Evolutionary conservation across 1,140 invertebrate genomes (phyloP).

Genomic region (Daktulosphaira vitifoliae): DNA sequence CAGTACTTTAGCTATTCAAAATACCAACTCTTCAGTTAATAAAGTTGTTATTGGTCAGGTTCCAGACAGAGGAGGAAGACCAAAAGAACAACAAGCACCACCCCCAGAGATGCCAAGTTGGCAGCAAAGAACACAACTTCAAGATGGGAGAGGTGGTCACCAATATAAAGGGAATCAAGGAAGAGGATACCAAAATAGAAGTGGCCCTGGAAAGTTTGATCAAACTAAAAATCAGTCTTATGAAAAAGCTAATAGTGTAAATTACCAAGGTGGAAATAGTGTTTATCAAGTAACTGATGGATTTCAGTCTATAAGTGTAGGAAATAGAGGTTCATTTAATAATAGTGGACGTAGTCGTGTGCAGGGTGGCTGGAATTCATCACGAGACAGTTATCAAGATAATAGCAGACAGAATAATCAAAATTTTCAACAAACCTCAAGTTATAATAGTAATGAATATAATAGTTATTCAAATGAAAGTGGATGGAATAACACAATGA

Average conservation of each 20-base stretch:
- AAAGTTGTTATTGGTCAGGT: slow-evolving; percentile 79
- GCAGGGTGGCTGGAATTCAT: slow-evolving; percentile 12
- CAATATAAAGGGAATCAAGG: slow-evolving; percentile 34
- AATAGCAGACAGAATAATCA: neutral
- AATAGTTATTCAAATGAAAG: neutral
- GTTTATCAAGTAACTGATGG: slow-evolving; percentile 35
- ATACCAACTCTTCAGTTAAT: slow-evolving; percentile 71
- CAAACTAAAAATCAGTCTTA: slow-evolving; percentile 5
- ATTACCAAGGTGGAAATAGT: slow-evolving; percentile 26
- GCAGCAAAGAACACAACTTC: slow-evolving; percentile 51
- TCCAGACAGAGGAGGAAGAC: slow-evolving; percentile 80
- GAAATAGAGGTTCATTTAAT: slow-evolving; percentile 18
- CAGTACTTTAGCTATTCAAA: slow-evolving; percentile 64
- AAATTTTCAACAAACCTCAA: neutral
- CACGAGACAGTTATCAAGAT: neutral
- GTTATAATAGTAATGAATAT: neutral
- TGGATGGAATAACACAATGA: neutral
- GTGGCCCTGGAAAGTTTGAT: neutral
- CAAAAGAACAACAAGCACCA: slow-evolving; percentile 78
- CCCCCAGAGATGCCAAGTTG: slow-evolving; percentile 93
- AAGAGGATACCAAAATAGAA: slow-evolving; percentile 26
- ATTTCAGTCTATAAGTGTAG: slow-evolving; percentile 28
- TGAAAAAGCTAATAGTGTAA: neutral
- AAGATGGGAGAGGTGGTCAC: slow-evolving; percentile 14
- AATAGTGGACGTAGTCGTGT: slow-evolving; percentile 33